These are phyloP conservation scores for Flexamia atlantica DNA, from an alignment of 2,888 invertebrate genomes.

Conservation along the genomic window DNA sequence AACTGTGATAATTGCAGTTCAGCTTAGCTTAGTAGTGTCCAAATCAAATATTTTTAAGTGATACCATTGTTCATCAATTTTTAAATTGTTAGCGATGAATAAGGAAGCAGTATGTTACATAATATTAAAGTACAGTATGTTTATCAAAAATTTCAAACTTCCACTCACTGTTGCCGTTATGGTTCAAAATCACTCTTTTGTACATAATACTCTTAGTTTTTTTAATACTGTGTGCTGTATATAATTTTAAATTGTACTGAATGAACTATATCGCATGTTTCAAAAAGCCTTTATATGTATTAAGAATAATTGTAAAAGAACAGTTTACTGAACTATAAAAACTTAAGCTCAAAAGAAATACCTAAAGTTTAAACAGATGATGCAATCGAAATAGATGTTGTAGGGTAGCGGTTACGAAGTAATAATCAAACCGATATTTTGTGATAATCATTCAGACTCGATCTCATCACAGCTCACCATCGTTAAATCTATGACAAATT, in stretches of 20 bases:
- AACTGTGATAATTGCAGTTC: conserved; percentile 26
- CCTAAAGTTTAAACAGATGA: conserved; percentile 3
- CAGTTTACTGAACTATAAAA: conserved; percentile 17
- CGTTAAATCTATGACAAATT: conserved; percentile 57
- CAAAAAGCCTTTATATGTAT: conserved; percentile 30
- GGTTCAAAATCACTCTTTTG: conserved; percentile 25
- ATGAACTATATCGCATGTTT: conserved; percentile 31
- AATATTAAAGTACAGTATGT: conserved; percentile 6
- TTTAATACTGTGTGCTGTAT: conserved; percentile 7
- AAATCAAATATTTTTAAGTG: conserved; percentile 34
- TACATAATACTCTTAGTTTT: conserved; percentile 44
- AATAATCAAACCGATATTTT: conserved; percentile 51
- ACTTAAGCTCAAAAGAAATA: conserved; percentile 26
- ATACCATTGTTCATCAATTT: background rate
- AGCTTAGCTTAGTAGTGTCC: conserved; percentile 14
- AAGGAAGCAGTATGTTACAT: conserved; percentile 26
- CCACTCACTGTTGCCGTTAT: background rate
- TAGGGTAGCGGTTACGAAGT: conserved; percentile 32
- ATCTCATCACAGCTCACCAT: conserved; percentile 57
- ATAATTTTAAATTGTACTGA: conserved; percentile 21
- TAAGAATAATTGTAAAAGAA: conserved; percentile 22
- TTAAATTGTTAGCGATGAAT: background rate
- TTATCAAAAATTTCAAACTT: conserved; percentile 8
- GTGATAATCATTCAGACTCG: conserved; percentile 37
- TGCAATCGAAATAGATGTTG: conserved; percentile 36